A percentile compares a stretch with the other conserved stretches of the same genome.
phyloP scores from a whole-genome alignment of 1,140 invertebrate genomes.

The Conopomorpha cramerella region DNA sequence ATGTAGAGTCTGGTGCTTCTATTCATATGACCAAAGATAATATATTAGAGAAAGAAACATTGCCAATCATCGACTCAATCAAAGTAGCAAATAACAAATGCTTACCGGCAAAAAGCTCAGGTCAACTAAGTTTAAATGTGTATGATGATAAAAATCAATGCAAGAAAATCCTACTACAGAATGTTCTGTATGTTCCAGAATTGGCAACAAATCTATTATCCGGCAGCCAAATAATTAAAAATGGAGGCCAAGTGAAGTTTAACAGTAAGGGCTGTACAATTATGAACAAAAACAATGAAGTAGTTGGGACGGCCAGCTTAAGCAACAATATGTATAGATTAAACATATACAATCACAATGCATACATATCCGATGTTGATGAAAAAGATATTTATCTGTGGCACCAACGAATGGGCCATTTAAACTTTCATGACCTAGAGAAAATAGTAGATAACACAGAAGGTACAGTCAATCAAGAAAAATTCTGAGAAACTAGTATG shows the following conservation, averaged over 20 bases:
- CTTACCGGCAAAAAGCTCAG: no score
- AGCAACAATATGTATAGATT: conserved; percentile 14
- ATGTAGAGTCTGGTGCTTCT: no score
- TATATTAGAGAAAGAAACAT: no score
- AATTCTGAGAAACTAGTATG: conserved; percentile 12
- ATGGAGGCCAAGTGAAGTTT: no score
- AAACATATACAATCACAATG: conserved; percentile 6
- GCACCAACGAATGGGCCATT: conserved; percentile 18
- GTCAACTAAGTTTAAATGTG: no score
- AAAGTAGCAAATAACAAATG: no score
- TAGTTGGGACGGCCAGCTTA: conserved; percentile 10
- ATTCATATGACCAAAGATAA: no score
- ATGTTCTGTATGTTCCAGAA: conserved; percentile 16
- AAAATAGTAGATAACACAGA: conserved; percentile 10
- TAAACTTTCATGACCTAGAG: conserved; percentile 16
- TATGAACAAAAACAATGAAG: conserved; percentile 7
- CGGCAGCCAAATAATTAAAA: conserved; percentile 8
- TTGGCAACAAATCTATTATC: conserved; percentile 13
- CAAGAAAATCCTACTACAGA: conserved; percentile 4
- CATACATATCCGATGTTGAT: conserved; percentile 14
- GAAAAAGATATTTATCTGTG: conserved; percentile 12
- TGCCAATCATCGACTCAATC: no score
- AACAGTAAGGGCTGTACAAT: conserved; percentile 9
- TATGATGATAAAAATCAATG: no score
- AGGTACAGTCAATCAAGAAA: conserved; percentile 10